phyloP scores from a whole-genome alignment of 2,113 vertebrate genomes.

The Pseudorectes ferrugineus region DNA sequence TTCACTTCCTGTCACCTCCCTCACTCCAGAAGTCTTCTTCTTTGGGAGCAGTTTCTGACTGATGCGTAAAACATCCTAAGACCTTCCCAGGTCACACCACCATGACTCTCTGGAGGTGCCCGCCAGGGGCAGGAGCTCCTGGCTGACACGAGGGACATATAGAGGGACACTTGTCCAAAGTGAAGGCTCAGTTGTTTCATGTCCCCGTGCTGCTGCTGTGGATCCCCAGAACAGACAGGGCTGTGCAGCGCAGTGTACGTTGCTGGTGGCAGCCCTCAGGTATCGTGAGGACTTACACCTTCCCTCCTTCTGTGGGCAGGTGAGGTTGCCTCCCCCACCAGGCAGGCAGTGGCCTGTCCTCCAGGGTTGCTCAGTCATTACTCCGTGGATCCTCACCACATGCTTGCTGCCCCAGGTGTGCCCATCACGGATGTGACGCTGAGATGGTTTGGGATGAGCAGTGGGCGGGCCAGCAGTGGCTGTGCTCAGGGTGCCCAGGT shows the following conservation, averaged over 20 bases:
- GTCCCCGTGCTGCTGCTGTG: not conserved
- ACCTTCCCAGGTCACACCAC: not conserved
- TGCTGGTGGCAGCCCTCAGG: not conserved
- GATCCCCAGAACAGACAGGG: not conserved
- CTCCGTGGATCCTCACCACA: rapidly evolving
- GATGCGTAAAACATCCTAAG: rapidly evolving
- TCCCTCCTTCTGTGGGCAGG: not conserved
- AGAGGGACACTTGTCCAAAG: not conserved
- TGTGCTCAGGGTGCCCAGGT: no score
- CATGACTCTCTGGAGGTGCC: not conserved
- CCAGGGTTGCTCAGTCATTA: rapidly evolving
- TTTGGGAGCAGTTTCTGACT: not conserved
- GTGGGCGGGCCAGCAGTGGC: not conserved
- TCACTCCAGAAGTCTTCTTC: rapidly evolving
- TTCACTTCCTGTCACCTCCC: not conserved
- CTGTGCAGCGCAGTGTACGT: rapidly evolving
- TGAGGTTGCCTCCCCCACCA: not conserved
- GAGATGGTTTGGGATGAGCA: rapidly evolving
- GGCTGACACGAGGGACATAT: not conserved
- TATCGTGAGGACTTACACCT: rapidly evolving
- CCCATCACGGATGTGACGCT: not conserved
- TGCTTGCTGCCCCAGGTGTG: not conserved
- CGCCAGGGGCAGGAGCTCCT: not conserved
- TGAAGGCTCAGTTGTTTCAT: rapidly evolving
- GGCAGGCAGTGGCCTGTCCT: not conserved